Base-by-base conservation (phyloP, 53 echinoderm and acorn worm genomes). In the Hippasteria phrygiana region DNA sequence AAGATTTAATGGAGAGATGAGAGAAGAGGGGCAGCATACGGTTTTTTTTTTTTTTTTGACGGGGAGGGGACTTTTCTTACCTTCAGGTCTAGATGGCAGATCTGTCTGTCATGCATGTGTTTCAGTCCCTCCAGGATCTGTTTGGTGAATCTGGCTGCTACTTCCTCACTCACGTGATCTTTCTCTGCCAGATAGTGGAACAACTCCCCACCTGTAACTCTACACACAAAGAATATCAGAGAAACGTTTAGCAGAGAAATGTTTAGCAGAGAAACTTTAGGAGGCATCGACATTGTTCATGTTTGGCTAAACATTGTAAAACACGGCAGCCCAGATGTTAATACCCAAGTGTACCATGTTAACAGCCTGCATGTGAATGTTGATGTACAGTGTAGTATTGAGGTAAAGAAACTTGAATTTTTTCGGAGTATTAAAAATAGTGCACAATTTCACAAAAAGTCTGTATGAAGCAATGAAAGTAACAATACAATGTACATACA, bases 1-100 rank as follows among this genome's bases (percentile, higher is more conserved):
- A n/a, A n/a, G n/a, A n/a, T n/a, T n/a, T n/a, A n/a, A n/a, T n/a
- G n/a, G n/a, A n/a, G n/a, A n/a, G n/a, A n/a, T n/a, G n/a, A n/a
- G n/a, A n/a, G n/a, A n/a, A 14, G 7, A 48, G 8, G 14, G 7
- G 48, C 14, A 48, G 48, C 48, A 48, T 48, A 48, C 48, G 14
- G 48, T 4, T 18, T 9, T 4, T 59, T 8, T 59, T 11, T 20
- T 3, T 59, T 18, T 7, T 5, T 11, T 45, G 46, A 11, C 4
- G 22, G 56, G 56, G 56, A 18, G 20, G 56, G 22, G 56, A 56
- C 3, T 1, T 32, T 34, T 24, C 56, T 78, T 73, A 97, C 97
- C 95, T 97, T 97, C 11, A 97, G 92, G 90, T 97, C 97, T 26
- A 97, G 91, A 72, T 97, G 97, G 73, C 95, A 95, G 62, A 97